A percentile compares a stretch with the other conserved stretches of the same genome.
These are phyloP conservation scores for Phthorimaea operculella DNA, from an alignment of 1,140 invertebrate genomes.

Conservation along the genomic window DNA sequence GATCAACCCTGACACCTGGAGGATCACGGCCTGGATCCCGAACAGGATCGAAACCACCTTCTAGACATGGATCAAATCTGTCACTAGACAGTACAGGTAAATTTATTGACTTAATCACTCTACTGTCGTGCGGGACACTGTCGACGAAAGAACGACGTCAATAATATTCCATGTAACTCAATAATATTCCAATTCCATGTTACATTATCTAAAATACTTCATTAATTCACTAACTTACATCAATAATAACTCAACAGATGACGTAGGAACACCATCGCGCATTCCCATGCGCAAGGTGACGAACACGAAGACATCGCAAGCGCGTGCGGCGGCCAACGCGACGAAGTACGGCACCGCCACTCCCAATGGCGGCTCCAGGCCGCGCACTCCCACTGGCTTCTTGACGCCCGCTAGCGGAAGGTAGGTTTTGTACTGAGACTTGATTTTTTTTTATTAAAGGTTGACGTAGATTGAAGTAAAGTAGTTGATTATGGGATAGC, in stretches of 20 bases:
- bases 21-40: constrained; percentile 84
- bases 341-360: constrained; percentile 61
- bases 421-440: constrained; percentile 47
- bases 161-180: too few relatives aligned
- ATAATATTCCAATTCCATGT: constrained; percentile 1
- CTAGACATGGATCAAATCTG: constrained; percentile 91
- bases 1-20: constrained; percentile 71
- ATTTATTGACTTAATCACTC: constrained; percentile 5
- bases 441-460: background rate
- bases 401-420: constrained; percentile 76
- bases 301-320: constrained; percentile 61
- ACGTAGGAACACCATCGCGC: constrained; percentile 75
- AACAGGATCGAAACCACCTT: constrained; percentile 88
- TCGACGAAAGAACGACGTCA: too few relatives aligned
- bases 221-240: constrained; percentile 9
- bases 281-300: constrained; percentile 77
- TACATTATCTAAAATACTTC: background rate
- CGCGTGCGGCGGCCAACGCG: constrained; percentile 67
- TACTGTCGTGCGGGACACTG: too few relatives aligned
- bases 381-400: constrained; percentile 79
- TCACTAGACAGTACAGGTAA: constrained; percentile 89
- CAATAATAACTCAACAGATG: constrained; percentile 62
- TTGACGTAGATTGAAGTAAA: background rate
- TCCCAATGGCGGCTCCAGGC: constrained; percentile 70
- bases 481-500: too few relatives aligned